phyloP scores from a whole-genome alignment of 2,113 vertebrate species.

The Phycodurus eques region DNA sequence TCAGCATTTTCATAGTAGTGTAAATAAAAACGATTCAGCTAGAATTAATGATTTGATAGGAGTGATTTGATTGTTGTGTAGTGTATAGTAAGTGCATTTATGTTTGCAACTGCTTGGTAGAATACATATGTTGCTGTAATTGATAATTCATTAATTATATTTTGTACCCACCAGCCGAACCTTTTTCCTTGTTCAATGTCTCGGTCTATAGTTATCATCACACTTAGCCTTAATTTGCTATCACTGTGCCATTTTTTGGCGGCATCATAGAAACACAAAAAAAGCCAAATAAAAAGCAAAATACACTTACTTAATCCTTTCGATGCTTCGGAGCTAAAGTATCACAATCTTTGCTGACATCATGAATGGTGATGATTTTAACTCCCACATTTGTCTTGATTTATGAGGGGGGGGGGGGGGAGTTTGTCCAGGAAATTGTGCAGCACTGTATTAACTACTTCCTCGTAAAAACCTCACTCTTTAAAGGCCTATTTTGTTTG shows the following conservation, averaged over 20 bases:
- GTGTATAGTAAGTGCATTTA: too few species aligned
- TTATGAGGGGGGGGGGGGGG: too few species aligned
- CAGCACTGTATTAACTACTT: background rate
- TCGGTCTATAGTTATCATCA: background rate
- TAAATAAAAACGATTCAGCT: background rate
- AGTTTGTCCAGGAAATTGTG: background rate
- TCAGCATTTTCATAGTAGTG: background rate
- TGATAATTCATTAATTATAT: background rate
- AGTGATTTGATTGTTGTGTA: too few species aligned
- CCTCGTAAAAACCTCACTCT: background rate
- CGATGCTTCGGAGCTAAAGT: background rate
- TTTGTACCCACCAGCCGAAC: background rate
- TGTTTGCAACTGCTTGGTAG: too few species aligned
- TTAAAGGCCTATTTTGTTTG: background rate
- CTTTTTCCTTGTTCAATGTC: background rate
- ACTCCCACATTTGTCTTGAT: background rate
- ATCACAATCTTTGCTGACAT: background rate
- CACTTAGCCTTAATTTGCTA: too few species aligned
- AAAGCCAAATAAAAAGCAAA: background rate
- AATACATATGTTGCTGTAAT: background rate
- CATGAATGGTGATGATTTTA: background rate
- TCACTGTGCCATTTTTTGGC: too few species aligned
- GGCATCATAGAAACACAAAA: background rate
- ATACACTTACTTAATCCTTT: background rate
- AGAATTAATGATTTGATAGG: background rate